These are phyloP conservation scores for Dreissena polymorpha DNA, from an alignment of 1,140 invertebrate species.

Conservation along the genomic window DNA sequence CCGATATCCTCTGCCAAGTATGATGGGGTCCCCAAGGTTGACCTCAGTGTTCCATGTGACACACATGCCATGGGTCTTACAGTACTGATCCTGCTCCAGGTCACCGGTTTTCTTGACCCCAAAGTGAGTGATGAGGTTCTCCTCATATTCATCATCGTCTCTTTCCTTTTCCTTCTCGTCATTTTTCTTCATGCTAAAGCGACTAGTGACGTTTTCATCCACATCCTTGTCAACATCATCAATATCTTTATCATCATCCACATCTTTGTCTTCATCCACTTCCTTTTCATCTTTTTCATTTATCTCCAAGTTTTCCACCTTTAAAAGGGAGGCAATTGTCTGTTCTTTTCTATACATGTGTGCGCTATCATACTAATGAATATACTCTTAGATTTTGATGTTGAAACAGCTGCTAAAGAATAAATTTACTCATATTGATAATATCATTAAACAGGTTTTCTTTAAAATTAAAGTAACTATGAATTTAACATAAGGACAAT, in stretches of 20 bases:
- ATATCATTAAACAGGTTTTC: too few species aligned
- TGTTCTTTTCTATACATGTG: neutral
- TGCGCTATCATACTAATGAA: too few species aligned
- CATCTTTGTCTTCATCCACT: neutral
- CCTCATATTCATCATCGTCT: neutral
- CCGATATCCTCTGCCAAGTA: too few species aligned
- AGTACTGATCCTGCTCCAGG: constrained; percentile 1
- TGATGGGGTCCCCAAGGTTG: constrained; percentile 4
- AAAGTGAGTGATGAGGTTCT: neutral
- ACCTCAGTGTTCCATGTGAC: constrained; percentile 39
- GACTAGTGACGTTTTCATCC: neutral
- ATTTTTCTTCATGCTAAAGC: constrained; percentile 1
- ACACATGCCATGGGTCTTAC: constrained; percentile 16
- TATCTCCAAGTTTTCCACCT: neutral
- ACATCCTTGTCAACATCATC: neutral
- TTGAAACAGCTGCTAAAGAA: too few species aligned
- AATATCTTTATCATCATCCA: neutral
- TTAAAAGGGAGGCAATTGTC: neutral
- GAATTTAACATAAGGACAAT: too few species aligned
- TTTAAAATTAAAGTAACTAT: too few species aligned
- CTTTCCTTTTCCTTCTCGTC: neutral
- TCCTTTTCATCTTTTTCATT: neutral
- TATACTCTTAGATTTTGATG: too few species aligned
- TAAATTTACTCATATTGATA: too few species aligned
- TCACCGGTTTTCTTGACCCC: neutral